phyloP scores from a whole-genome alignment of 2,888 invertebrate genomes.

The Oxytorus armatus region DNA sequence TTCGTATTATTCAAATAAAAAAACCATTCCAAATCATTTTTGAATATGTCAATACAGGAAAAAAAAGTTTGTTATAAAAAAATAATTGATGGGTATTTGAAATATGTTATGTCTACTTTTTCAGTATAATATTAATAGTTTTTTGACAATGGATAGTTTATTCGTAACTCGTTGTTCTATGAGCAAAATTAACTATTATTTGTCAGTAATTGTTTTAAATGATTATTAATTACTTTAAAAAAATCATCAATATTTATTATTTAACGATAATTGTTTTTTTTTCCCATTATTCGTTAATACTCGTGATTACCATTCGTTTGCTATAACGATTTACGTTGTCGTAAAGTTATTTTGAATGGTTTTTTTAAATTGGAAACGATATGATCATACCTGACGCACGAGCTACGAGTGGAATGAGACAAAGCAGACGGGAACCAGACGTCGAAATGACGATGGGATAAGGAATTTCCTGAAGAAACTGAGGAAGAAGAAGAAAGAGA shows the following conservation, averaged over 20 bases:
- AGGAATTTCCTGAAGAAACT: constrained; percentile 35
- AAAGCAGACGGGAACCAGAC: constrained; percentile 34
- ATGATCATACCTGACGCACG: background rate
- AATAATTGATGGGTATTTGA: too few species aligned
- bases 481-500: constrained; percentile 21
- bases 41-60: too few species aligned
- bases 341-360: background rate
- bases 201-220: too few species aligned
- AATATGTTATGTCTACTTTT: background rate
- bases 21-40: too few species aligned
- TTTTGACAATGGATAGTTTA: background rate
- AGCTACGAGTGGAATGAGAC: constrained; percentile 5
- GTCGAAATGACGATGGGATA: constrained; percentile 26
- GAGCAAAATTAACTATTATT: too few species aligned
- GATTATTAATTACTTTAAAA: too few species aligned
- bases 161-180: too few species aligned
- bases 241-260: too few species aligned
- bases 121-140: background rate
- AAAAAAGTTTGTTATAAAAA: too few species aligned
- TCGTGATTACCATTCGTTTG: background rate
- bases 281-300: too few species aligned
- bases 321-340: background rate
- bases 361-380: background rate
- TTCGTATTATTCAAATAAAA: too few species aligned
- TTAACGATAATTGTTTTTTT: too few species aligned